Conservation (phyloP, 2,113 vertebrate species). For the Edolisoma coerulescens region DNA sequence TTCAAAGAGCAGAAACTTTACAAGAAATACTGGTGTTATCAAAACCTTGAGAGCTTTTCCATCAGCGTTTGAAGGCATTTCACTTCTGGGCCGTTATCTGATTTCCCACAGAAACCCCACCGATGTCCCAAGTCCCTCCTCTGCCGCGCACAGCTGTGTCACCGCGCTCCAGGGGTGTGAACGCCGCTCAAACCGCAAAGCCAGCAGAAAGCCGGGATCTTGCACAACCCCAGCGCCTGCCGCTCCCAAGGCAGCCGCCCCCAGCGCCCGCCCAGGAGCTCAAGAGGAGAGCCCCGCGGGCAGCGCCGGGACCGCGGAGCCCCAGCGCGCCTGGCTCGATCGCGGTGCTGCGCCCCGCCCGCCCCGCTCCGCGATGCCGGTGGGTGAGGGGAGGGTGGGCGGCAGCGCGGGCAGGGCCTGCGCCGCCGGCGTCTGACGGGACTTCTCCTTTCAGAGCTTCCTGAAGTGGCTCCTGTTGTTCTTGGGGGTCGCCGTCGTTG, state of each 20-base stretch:
- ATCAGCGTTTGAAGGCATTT: neutral
- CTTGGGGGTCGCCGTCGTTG: conserved; percentile 42
- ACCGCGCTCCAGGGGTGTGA: neutral
- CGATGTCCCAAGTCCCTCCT: neutral
- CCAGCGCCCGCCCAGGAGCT: neutral
- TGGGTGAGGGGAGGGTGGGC: neutral
- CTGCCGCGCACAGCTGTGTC: accelerated
- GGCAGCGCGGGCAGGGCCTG: neutral
- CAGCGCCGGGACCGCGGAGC: neutral
- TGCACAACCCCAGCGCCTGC: neutral
- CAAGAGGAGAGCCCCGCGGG: neutral
- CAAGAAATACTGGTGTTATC: neutral
- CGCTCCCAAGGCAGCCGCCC: neutral
- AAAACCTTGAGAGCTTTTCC: neutral
- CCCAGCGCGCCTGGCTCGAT: neutral
- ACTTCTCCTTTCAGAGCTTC: conserved; percentile 52
- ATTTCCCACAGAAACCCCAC: neutral
- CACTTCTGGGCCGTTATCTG: neutral
- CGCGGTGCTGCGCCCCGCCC: neutral
- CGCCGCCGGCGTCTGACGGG: neutral
- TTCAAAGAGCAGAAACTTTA: neutral
- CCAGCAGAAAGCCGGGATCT: neutral
- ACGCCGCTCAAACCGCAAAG: neutral
- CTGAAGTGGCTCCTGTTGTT: conserved; percentile 72
- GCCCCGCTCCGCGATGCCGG: neutral